phyloP scores from a whole-genome alignment of 2,113 vertebrate genomes.

The Charadrius vociferus region DNA sequence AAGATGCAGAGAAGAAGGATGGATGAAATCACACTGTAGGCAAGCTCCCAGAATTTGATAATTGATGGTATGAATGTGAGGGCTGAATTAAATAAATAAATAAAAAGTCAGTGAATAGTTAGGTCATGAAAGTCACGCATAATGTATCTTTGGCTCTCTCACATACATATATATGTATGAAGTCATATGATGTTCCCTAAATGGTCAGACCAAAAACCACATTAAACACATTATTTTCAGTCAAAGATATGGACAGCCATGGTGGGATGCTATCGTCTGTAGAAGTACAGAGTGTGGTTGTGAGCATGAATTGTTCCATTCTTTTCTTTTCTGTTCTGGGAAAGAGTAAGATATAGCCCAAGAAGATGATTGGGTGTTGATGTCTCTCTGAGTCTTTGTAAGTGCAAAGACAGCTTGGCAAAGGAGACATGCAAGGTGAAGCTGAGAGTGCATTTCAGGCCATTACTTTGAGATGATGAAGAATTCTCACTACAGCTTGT shows the following conservation, averaged over 20 bases:
- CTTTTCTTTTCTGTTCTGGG: background rate
- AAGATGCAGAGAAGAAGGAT: background rate
- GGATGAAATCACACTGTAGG: background rate
- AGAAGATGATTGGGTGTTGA: background rate
- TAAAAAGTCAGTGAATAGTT: background rate
- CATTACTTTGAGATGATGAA: background rate
- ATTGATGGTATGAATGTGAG: background rate
- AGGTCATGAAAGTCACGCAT: background rate
- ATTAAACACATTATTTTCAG: background rate
- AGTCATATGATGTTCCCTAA: background rate
- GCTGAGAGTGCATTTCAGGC: conserved; percentile 30
- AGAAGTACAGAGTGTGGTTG: background rate
- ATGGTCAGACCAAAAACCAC: background rate
- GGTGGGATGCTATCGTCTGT: background rate
- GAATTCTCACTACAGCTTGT: background rate
- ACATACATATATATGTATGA: background rate
- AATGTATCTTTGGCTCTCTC: background rate
- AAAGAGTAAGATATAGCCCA: background rate
- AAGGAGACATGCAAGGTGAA: conserved; percentile 5
- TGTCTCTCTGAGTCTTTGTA: background rate
- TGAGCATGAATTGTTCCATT: background rate
- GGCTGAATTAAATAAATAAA: background rate
- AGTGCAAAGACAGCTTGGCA: background rate
- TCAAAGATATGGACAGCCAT: background rate
- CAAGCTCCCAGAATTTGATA: background rate